phyloP scores from a whole-genome alignment of 2,888 invertebrate genomes.

The Heliconius charithonia region DNA sequence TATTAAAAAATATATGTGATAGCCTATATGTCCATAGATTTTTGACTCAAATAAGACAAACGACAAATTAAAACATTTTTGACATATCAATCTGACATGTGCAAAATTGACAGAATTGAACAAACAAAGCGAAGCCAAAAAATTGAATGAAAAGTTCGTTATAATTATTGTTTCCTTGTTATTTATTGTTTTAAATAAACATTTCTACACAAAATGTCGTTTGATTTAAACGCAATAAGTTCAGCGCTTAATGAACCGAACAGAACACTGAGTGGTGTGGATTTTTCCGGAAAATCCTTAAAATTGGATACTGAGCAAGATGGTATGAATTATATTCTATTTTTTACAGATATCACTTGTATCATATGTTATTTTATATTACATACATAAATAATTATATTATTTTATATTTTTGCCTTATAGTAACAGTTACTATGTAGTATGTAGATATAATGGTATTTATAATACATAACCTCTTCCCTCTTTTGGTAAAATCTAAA shows the following conservation, averaged over 20 bases:
- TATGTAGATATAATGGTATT: not conserved
- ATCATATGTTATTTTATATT: not conserved
- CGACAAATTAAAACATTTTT: not conserved
- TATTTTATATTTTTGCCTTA: not conserved
- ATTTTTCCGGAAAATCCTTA: conserved; percentile 90
- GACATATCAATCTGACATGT: conserved; percentile 25
- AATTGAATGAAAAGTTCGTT: conserved; percentile 65
- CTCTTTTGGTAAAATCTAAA: not conserved
- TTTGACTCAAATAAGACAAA: not conserved
- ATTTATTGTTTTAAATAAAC: conserved; percentile 47
- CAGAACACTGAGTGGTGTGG: conserved; percentile 85
- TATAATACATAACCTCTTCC: conserved; percentile 18
- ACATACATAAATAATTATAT: not conserved
- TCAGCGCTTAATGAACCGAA: conserved; percentile 74
- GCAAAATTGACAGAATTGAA: not conserved
- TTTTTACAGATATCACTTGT: conserved; percentile 20
- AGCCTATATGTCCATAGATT: not conserved
- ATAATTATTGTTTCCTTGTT: conserved; percentile 53
- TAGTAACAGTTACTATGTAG: not conserved
- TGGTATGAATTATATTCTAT: conserved; percentile 82
- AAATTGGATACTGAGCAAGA: conserved; percentile 91
- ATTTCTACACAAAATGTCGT: conserved; percentile 70
- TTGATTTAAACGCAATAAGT: conserved; percentile 83
- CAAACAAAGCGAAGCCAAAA: conserved; percentile 26
- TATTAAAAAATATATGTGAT: not conserved